Evolutionary conservation across 2,113 vertebrate species (phyloP).

Genomic region (Cairina moschata): DNA sequence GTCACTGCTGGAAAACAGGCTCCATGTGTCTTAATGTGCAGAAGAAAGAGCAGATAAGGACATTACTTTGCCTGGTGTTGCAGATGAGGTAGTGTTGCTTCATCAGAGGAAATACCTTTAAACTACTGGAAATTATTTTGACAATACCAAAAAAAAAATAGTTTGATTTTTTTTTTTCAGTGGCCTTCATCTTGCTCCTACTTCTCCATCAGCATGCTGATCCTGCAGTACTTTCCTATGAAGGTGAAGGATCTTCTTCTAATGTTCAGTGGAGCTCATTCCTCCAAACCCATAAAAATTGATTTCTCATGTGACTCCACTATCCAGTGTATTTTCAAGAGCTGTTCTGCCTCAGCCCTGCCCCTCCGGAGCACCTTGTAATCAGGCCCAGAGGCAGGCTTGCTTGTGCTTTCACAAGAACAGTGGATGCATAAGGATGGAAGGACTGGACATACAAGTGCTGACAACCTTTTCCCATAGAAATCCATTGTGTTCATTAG

Average conservation of each 20-base stretch:
- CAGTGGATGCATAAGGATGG: background rate
- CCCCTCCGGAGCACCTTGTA: background rate
- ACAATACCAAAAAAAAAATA: background rate
- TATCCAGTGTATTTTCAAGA: background rate
- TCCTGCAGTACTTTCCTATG: background rate
- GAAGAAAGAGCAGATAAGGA: background rate
- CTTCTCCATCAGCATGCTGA: background rate
- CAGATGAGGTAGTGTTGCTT: background rate
- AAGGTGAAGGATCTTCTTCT: background rate
- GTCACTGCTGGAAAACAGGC: background rate
- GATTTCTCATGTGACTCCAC: background rate
- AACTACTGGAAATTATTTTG: background rate
- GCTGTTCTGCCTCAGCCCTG: background rate
- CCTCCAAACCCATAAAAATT: background rate
- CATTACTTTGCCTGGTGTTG: background rate
- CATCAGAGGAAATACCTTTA: background rate
- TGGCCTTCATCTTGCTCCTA: background rate
- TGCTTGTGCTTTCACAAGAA: background rate
- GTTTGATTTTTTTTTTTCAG: background rate
- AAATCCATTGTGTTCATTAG: conserved; percentile 37
- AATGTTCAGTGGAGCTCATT: background rate
- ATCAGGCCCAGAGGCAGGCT: background rate
- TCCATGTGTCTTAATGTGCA: background rate
- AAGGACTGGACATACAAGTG: background rate
- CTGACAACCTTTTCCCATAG: conserved; percentile 40